phyloP scores from a whole-genome alignment of 2,113 vertebrate genomes.

The Chaetura pelagica region DNA sequence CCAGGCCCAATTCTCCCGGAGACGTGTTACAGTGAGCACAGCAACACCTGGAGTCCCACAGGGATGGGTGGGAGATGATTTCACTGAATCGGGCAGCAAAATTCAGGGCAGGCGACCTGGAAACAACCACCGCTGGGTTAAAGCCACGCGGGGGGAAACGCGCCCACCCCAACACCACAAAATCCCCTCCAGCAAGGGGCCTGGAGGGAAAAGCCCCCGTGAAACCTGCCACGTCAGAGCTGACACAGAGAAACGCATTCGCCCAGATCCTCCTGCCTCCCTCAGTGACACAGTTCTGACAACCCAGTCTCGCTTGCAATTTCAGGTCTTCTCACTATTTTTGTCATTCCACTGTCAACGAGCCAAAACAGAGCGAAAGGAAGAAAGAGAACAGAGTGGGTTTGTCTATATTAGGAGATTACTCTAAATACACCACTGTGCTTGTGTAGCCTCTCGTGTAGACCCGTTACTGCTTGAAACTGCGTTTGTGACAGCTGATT shows the following conservation, averaged over 20 bases:
- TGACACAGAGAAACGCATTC: rapidly evolving
- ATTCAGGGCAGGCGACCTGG: not conserved
- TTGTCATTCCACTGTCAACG: not conserved
- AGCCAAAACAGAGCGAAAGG: not conserved
- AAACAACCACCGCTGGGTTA: not conserved
- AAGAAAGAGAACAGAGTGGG: not conserved
- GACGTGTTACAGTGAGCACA: not conserved
- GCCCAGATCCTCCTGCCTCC: not conserved
- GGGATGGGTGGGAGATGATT: rapidly evolving
- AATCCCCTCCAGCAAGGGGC: not conserved
- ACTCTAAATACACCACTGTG: not conserved
- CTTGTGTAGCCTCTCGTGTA: not conserved
- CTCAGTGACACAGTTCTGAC: not conserved
- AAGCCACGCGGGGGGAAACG: not conserved
- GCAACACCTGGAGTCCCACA: rapidly evolving
- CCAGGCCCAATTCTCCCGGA: rapidly evolving
- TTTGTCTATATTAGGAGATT: slow-evolving; percentile 4
- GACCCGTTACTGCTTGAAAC: not conserved
- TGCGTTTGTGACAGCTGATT: not conserved
- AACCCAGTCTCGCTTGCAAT: not conserved
- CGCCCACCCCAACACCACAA: rapidly evolving
- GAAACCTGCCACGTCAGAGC: not conserved
- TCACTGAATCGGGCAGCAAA: not conserved
- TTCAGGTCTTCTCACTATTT: slow-evolving; percentile 6
- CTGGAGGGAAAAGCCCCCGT: not conserved